Evolutionary conservation across 2,113 vertebrate species (phyloP).

Genomic region (Okapia johnstoni): DNA sequence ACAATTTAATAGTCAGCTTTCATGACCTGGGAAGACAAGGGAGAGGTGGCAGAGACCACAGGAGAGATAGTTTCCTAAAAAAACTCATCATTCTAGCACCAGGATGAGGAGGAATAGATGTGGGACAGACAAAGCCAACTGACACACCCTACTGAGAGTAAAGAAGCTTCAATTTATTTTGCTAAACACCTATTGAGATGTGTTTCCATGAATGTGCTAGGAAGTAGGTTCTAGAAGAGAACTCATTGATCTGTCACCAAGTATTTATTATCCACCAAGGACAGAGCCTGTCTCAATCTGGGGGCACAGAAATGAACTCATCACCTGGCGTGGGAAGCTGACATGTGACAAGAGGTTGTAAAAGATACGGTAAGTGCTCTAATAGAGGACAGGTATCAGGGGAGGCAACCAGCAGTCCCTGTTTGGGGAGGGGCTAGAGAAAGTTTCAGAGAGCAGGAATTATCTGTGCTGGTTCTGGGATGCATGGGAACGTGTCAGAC

Average conservation of each 20-base stretch:
- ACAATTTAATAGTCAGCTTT: not conserved
- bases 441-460: not conserved
- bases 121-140: not conserved
- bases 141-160: not conserved
- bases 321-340: not conserved
- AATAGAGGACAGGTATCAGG: not conserved
- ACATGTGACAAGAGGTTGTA: not conserved
- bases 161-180: not conserved
- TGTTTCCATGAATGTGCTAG: not conserved
- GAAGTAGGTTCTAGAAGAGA: not conserved
- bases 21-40: not conserved
- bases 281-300: not conserved
- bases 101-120: not conserved
- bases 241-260: not conserved
- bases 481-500: not conserved
- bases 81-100: not conserved
- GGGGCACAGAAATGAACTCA: not conserved
- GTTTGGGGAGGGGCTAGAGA: not conserved
- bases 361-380: not conserved
- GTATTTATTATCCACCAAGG: not conserved
- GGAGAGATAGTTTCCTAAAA: not conserved
- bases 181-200: not conserved
- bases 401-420: not conserved
- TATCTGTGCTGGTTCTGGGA: not conserved
- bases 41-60: not conserved